Evolutionary conservation across 2,797 vertebrate species (phyloP), one percentile per base, ranked within the genome.

Genomic region (Anguilla obscura): DNA sequence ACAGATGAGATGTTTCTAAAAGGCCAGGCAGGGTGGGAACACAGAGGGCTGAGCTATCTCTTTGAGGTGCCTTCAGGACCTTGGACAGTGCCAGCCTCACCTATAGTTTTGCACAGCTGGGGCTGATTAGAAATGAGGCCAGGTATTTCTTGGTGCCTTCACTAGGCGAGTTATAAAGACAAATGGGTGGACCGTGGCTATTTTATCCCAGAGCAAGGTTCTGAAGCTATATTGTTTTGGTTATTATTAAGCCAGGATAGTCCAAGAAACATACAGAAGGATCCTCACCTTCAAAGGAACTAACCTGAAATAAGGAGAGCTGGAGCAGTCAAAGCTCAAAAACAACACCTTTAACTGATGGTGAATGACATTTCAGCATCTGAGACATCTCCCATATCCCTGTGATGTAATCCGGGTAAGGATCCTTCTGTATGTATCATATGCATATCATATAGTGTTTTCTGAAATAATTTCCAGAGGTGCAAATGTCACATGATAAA

Each of bases 381-480:
- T 52, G 50, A 10, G 50, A 52, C 50, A 10, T 16, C 54, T 56
- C 54, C 54, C 54, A 56, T 56, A 56, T 56, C 12, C 54, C 54
- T 12, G 54, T 12, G 54, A 56, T 16, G 54, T 56, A 12, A 56
- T 56, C 54, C 54, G 2, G 54, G 54, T 56, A 56, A 56, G 54
- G 54, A 56, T 66, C 60, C 60, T n/a, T 24, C 60, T 66, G 86
- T 56, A 12, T 56, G 86, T 88, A 85, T 87, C n/a, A 60, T 89
- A 60, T 87, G 52, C 91, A 90, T 93, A 92, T 92, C 86, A 12
- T 83, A 86, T 45, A 66, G 91, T 89, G 87, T 83, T 24, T 88
- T 74, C 69, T 33, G 69, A 76, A 76, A 40, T 40, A 10, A 76
- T 76, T 76, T 40, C 10, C 40, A 76, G 30, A 36, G 71, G 14